Evolutionary conservation across 2,888 invertebrate genomes (phyloP).

Genomic region (Pheosia gnoma): DNA sequence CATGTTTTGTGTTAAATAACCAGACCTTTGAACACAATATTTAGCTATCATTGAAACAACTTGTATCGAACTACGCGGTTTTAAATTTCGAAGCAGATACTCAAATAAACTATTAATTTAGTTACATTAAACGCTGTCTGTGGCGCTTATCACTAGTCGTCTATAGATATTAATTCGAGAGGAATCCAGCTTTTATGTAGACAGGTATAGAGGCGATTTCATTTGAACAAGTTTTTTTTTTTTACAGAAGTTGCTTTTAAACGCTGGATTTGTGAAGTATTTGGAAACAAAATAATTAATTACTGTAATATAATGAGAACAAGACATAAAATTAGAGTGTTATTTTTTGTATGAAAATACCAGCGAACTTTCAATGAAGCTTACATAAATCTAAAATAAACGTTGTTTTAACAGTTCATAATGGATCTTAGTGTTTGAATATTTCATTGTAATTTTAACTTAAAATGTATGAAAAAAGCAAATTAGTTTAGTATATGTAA

Average conservation of each 20-base stretch:
- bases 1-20: too few relatives aligned
- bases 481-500: neutral
- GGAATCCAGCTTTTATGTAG: constrained; percentile 29
- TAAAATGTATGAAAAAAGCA: neutral
- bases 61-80: too few relatives aligned
- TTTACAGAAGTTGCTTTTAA: constrained; percentile 27
- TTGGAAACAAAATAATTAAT: constrained; percentile 30
- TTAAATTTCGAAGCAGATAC: too few relatives aligned
- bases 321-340: neutral
- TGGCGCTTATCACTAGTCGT: constrained; percentile 3
- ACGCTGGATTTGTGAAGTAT: constrained; percentile 21
- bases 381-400: neutral
- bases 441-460: neutral
- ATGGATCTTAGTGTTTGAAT: neutral
- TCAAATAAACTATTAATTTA: too few relatives aligned
- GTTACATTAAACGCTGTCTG: constrained; percentile 10
- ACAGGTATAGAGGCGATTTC: constrained; percentile 27
- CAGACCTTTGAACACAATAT: too few relatives aligned
- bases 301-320: constrained; percentile 9
- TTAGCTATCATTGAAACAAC: too few relatives aligned
- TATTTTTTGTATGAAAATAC: neutral
- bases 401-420: neutral
- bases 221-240: constrained; percentile 35
- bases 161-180: constrained; percentile 30
- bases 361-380: neutral